Base-by-base conservation (phyloP, 2,113 vertebrate species). In the Anas platyrhynchos region DNA sequence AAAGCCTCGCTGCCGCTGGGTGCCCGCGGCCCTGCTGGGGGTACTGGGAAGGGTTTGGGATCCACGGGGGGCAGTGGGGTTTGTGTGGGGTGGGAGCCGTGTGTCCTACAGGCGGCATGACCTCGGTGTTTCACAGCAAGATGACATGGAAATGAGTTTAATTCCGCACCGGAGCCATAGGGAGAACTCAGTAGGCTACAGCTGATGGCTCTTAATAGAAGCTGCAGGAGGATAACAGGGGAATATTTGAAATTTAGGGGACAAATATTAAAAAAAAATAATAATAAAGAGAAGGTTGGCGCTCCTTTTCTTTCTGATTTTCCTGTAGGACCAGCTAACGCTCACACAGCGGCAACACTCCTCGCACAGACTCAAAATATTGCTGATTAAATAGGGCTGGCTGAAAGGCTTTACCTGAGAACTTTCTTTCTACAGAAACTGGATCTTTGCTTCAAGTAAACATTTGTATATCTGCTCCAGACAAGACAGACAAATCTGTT, bases 111-210 rank as follows among this genome's bases (percentile, higher is more conserved):
- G 68, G 27, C 44, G 5, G 0, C 14, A 20, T 22, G 38, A 52
- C 22, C 43, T n/a, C 75, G 23, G 48, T 80, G 82, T 38, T 69
- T 34, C 13, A 17, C 44, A 32, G 12, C 34, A 15, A 48, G 63
- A 13, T 52, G 15, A 8, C 2, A 2, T 3, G 61, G 34, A 76
- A 67, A 11, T 14, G 2, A 0, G 7, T 3, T 5, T 1, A 3
- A 4, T 6, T 5, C 13, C 0, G 23, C 50, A 31, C 16, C 17
- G 46, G 80, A 80, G 41, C 22, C 26, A 31, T 8, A n/a, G 83
- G 27, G 50, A 61, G 59, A 48, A 34, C 16, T 25, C 20, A n/a
- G 41, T 29, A 36, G 56, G 73, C 68, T 17, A 74, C 46, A 71
- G 43, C 38, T 67, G 16, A 13, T 1, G 0, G 34, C 11, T 82